A percentile compares a stretch with the other conserved stretches of the same genome.
phyloP scores from a whole-genome alignment of 1,140 invertebrate genomes.

The Akabosia matsudoensis region DNA sequence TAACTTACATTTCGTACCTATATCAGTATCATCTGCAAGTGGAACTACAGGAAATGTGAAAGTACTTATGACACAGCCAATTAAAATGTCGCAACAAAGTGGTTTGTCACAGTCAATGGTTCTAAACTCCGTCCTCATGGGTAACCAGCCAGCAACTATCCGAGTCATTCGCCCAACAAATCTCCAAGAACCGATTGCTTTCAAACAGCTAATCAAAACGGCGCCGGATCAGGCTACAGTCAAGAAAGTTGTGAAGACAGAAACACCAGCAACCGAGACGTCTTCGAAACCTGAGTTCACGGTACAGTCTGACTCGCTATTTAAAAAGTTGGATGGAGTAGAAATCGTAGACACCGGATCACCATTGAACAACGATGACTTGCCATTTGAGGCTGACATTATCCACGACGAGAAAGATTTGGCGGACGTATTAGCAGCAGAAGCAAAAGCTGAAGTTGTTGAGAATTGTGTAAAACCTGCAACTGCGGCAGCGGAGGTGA shows the following conservation, averaged over 20 bases:
- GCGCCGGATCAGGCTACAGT: neutral
- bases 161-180: constrained; percentile 26
- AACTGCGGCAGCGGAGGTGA: neutral
- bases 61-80: constrained; percentile 46
- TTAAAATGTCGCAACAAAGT: constrained; percentile 35
- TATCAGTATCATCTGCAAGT: constrained; percentile 29
- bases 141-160: constrained; percentile 30
- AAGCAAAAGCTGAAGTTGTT: neutral
- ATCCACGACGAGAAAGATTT: constrained; percentile 47
- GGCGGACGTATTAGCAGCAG: constrained; percentile 38
- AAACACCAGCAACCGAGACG: neutral
- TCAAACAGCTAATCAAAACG: neutral
- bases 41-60: constrained; percentile 45
- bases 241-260: neutral
- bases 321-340: constrained; percentile 33
- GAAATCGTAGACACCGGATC: constrained; percentile 38
- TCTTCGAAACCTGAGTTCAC: neutral
- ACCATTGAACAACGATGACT: constrained; percentile 31
- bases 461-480: neutral
- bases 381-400: constrained; percentile 43
- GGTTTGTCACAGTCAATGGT: constrained; percentile 15
- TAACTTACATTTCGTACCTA: constrained; percentile 41
- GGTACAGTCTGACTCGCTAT: constrained; percentile 5
- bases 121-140: constrained; percentile 42
- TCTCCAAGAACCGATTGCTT: neutral